Conservation (phyloP, 1,140 invertebrate species). For the Lepidurus arcticus region DNA sequence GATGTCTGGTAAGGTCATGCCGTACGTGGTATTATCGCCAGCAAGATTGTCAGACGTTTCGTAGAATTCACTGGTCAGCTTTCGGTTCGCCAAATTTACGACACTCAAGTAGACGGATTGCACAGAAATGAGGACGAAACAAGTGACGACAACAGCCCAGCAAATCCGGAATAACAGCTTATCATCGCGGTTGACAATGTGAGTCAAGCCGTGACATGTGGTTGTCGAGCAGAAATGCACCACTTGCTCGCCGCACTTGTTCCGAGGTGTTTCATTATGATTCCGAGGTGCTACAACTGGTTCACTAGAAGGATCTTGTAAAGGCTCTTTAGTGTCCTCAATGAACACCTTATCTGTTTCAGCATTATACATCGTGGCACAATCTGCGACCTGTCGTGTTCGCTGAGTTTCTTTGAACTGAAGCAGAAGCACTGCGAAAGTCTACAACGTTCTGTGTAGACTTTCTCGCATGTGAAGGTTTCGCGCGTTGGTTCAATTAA, state of each 20-base stretch:
- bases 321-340: too few relatives aligned
- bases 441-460: too few relatives aligned
- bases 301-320: too few relatives aligned
- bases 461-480: too few relatives aligned
- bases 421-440: too few relatives aligned
- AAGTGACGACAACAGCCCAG: not conserved
- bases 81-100: not conserved
- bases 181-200: constrained; percentile 21
- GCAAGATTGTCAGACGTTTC: not conserved
- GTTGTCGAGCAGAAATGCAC: not conserved
- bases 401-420: too few relatives aligned
- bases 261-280: not conserved
- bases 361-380: too few relatives aligned
- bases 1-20: constrained; percentile 26
- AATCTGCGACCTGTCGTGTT: too few relatives aligned
- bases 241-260: not conserved
- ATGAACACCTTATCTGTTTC: too few relatives aligned
- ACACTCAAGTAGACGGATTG: not conserved
- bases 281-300: not conserved
- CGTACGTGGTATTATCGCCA: not conserved
- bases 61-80: not conserved
- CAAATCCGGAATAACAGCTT: not conserved
- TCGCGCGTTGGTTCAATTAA: too few relatives aligned
- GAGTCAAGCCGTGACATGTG: constrained; percentile 27
- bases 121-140: not conserved